Evolutionary conservation across 1,140 invertebrate genomes (phyloP), one percentile per base, ranked within the genome.

Genomic region (Drosophila sp.): DNA sequence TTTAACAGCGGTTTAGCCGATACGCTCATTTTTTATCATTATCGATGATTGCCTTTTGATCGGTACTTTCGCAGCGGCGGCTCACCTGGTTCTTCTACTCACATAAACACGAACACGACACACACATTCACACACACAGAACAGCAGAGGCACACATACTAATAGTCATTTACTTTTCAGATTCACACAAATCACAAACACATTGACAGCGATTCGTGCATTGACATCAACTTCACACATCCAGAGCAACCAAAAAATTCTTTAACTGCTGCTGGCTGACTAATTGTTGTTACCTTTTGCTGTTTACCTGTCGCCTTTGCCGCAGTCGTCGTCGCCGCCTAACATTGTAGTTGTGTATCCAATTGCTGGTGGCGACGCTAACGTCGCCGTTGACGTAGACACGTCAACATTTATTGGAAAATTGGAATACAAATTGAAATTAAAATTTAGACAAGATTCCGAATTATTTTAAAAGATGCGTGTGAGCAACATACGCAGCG

Each of bases 401-500:
- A 84, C 80, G 80, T 84, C 80, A 87, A 87, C 82, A 81, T 36
- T 36, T 53, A 65, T 71, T 36, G 27, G 27, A 9, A 9, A n/a
- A 14, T 51, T 21, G 21, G 25, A 16, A 45, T 57, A 27, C 34
- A 69, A 41, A 32, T 8, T 27, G 40, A 69, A 50, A 32, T 8
- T 13, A 29, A 16, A 21, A 56, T 54, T 4, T 2, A 21, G 25
- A 7, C 18, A 29, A 16, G 14, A 56, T 45, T 13, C 7, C 7
- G 9, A 11, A 46, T 5, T 32, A 34, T n/a, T 36, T 8, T 18
- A 29, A 58, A 27, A 38, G 46, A 92, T 92, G 92, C 91, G 92
- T 63, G 67, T 92, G 13, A 91, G 87, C 54, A 91, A 90, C 65
- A 76, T 92, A 50, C 87, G 92, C 53, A 92, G 91, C 72, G 90